Evolutionary conservation across 1,140 invertebrate genomes (phyloP), one percentile per base, ranked within the genome.

Genomic region (Drosophila repleta): DNA sequence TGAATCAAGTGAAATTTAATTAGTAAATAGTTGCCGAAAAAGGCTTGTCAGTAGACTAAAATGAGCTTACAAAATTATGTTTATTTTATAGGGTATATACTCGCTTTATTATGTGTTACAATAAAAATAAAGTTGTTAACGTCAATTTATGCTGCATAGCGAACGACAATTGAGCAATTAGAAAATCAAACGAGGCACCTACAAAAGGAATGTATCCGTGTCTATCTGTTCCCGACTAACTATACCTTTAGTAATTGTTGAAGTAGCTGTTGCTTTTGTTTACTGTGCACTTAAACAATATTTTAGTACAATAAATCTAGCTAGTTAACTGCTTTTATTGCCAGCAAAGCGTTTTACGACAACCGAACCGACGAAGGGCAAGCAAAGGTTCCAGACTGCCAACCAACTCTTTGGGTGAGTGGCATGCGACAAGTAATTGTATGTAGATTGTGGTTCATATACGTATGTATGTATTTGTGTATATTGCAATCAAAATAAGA

Each of bases 321-420:
- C 83, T 88, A 89, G 83, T 88, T 88, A 89, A 88, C 84, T 89
- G 83, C 84, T 88, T 88, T 88, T 88, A 88, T 89, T 88, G 83
- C 83, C 76, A 89, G 73, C 83, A 88, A 88, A 89, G 79, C 83
- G 84, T 89, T 88, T 88, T 88, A 88, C 84, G 83, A 88, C 83
- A 88, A 66, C 60, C 76, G 83, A 77, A 77, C 74, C 64, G 48
- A 77, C 57, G 26, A 20, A 67, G 69, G 61, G 67, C 56, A 61
- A 35, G 24, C 13, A 52, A 37, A 35, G 43, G 13, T 6, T 24
- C 32, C 46, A 21, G 57, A n/a, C 39, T 17, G 39, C n/a, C 39
- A 41, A 51, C 2, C 37, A 29, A 80, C 81, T 84, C 76, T 84
- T 84, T 85, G 32, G 45, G 39, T 32, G 56, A 62, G 62, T 73